Conservation (phyloP, 2,113 vertebrate species). For the Mungos mungo region DNA sequence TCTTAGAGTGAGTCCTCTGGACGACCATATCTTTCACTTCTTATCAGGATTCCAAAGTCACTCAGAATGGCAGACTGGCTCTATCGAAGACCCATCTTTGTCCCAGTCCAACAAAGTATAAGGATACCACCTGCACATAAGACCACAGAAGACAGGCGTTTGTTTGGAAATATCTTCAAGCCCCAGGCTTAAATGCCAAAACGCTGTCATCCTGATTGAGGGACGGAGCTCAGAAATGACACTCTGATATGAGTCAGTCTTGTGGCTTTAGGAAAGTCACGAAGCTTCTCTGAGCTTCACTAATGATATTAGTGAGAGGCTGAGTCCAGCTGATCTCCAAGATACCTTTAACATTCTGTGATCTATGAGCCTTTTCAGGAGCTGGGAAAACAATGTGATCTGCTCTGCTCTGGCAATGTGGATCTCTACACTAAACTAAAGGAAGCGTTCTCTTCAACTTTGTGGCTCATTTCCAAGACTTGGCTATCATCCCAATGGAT, state of each 20-base stretch:
- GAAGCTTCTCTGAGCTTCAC: slow-evolving; percentile 41
- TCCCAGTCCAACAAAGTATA: neutral
- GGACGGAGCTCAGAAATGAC: slow-evolving; percentile 11
- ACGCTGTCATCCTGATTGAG: neutral
- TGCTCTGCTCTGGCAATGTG: slow-evolving; percentile 7
- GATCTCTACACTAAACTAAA: slow-evolving; percentile 49
- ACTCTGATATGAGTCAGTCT: neutral
- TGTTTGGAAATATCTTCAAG: slow-evolving; percentile 20
- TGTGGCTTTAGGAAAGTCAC: slow-evolving; percentile 47
- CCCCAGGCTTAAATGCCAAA: slow-evolving; percentile 35
- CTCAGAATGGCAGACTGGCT: neutral
- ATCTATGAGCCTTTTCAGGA: slow-evolving; percentile 30
- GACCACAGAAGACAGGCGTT: neutral
- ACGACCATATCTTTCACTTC: neutral
- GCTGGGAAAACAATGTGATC: slow-evolving; percentile 40
- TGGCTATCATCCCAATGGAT: slow-evolving; percentile 10
- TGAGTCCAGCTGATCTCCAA: slow-evolving; percentile 28
- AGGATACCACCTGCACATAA: neutral
- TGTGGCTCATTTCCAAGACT: slow-evolving; percentile 36
- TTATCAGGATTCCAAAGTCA: neutral
- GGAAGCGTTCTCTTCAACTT: slow-evolving; percentile 24
- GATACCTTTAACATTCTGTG: slow-evolving; percentile 25
- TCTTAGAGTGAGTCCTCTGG: neutral
- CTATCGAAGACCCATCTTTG: neutral
- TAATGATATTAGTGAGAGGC: neutral